A percentile compares a stretch with the other conserved stretches of the same genome.
phyloP scores from a whole-genome alignment of 2,888 invertebrate species.

The Mystacides longicornis region DNA sequence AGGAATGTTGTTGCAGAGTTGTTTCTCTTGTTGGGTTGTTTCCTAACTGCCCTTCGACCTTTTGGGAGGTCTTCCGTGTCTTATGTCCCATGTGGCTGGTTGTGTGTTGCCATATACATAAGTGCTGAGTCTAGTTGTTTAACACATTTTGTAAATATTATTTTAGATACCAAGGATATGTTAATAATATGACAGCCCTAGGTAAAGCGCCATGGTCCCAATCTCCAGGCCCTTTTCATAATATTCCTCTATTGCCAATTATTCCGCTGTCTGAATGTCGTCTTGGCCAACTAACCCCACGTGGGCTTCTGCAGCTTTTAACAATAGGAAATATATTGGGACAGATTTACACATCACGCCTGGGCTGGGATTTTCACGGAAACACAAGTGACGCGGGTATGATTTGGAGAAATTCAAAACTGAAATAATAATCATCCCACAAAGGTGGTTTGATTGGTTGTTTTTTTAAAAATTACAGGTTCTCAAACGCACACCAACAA shows the following conservation, averaged over 20 bases:
- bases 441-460: too few relatives aligned
- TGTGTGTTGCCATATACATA: too few relatives aligned
- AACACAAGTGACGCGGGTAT: constrained; percentile 14
- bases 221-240: constrained; percentile 73
- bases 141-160: too few relatives aligned
- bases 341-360: constrained; percentile 40
- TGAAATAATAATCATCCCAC: too few relatives aligned
- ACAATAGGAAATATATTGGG: constrained; percentile 61
- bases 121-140: too few relatives aligned
- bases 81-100: too few relatives aligned
- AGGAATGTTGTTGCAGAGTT: too few relatives aligned
- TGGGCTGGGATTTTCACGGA: constrained; percentile 34
- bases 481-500: too few relatives aligned
- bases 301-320: constrained; percentile 76
- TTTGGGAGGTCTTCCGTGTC: too few relatives aligned
- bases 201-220: constrained; percentile 68
- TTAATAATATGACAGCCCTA: constrained; percentile 47
- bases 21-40: too few relatives aligned
- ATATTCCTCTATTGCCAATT: constrained; percentile 68
- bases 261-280: constrained; percentile 56
- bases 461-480: too few relatives aligned
- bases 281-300: constrained; percentile 77
- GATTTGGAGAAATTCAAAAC: background rate
- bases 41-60: too few relatives aligned
- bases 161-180: constrained; percentile 47